Evolutionary conservation across 2,888 invertebrate species (phyloP).

Genomic region (Eledona agricola): DNA sequence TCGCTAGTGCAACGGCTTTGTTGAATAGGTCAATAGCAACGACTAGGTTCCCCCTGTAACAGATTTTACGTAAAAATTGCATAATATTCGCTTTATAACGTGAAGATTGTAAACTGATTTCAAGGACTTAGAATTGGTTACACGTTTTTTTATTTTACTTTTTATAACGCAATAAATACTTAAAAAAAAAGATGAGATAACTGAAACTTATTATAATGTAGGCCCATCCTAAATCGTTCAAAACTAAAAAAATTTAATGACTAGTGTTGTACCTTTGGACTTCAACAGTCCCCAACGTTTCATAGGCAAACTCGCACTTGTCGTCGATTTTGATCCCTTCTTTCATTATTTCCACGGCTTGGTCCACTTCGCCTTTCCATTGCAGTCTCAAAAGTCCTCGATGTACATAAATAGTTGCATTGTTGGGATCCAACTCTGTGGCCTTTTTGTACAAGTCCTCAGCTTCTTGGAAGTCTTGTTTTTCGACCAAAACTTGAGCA

Average conservation of each 20-base stretch:
- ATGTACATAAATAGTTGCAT: conserved; percentile 88
- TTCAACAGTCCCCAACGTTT: conserved; percentile 93
- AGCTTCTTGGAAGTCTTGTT: conserved; percentile 83
- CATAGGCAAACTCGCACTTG: conserved; percentile 94
- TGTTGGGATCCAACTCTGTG: conserved; percentile 80
- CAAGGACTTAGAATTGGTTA: no score
- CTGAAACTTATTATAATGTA: no score
- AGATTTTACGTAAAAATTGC: no score
- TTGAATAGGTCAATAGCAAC: conserved; percentile 87
- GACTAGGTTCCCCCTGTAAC: conserved; percentile 82
- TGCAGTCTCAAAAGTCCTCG: conserved; percentile 84
- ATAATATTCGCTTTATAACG: no score
- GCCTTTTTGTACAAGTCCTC: conserved; percentile 85
- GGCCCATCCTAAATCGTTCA: no score
- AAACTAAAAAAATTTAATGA: conserved; percentile 19
- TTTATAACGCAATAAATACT: no score
- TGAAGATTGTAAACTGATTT: no score
- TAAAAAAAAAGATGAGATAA: no score
- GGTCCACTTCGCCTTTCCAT: conserved; percentile 84
- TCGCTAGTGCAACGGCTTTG: conserved; percentile 85
- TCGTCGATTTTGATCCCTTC: conserved; percentile 88
- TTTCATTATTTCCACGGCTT: conserved; percentile 79
- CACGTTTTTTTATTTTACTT: no score
- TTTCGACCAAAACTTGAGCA: conserved; percentile 84
- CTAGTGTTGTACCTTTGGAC: conserved; percentile 76